Conservation (phyloP, 1,140 invertebrate species). For the Drosophila ohnishii region DNA sequence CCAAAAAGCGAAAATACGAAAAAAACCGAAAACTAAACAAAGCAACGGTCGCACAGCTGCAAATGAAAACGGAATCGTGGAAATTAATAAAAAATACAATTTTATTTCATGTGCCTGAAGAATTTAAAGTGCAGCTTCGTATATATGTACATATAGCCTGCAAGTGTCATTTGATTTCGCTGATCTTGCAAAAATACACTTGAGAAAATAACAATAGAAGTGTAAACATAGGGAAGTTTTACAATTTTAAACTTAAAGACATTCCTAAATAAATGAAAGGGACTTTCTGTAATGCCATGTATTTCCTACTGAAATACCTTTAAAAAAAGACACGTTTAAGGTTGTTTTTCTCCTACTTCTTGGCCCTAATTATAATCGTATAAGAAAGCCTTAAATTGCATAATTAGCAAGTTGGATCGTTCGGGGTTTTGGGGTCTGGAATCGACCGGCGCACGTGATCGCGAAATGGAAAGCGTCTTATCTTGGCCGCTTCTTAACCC, state of each 20-base stretch:
- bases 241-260: background rate
- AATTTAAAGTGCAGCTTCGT: constrained; percentile 15
- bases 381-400: constrained; percentile 62
- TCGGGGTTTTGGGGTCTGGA: constrained; percentile 16
- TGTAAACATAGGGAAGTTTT: background rate
- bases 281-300: background rate
- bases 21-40: constrained; percentile 7
- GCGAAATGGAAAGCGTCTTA: constrained; percentile 71
- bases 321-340: background rate
- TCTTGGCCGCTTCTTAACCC: constrained; percentile 10
- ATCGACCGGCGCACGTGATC: constrained; percentile 57
- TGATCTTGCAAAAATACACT: constrained; percentile 24
- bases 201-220: background rate
- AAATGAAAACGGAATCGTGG: constrained; percentile 26
- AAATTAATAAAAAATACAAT: constrained; percentile 12
- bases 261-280: background rate
- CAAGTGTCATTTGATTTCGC: constrained; percentile 32
- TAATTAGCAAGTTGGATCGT: constrained; percentile 63
- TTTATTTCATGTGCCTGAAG: constrained; percentile 12
- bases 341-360: constrained; percentile 4
- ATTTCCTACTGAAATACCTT: no score
- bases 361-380: constrained; percentile 47
- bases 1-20: constrained; percentile 15
- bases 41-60: constrained; percentile 25
- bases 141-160: background rate